These are phyloP conservation scores for Drosophila repleta DNA, from an alignment of 1,140 invertebrate species.

Conservation along the genomic window DNA sequence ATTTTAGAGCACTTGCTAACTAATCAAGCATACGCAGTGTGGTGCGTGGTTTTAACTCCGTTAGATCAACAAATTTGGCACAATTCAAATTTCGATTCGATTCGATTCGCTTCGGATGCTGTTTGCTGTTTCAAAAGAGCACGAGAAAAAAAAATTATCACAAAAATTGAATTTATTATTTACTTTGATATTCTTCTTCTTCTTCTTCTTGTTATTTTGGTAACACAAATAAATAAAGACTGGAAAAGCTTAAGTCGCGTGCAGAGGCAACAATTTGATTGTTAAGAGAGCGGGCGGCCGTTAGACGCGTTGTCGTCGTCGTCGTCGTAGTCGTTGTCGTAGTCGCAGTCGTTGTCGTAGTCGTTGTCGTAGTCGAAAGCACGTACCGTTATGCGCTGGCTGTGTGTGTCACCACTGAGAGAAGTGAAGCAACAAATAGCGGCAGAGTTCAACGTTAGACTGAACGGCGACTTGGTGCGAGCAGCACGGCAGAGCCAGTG, in stretches of 20 bases:
- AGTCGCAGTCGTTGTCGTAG: neutral
- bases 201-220: no score
- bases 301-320: constrained; percentile 15
- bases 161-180: constrained; percentile 22
- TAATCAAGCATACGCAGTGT: constrained; percentile 51
- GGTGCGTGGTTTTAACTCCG: constrained; percentile 25
- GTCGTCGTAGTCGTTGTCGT: neutral
- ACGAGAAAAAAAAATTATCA: constrained; percentile 41
- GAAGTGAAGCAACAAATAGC: constrained; percentile 62
- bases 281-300: neutral
- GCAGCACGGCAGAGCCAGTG: neutral
- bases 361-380: constrained; percentile 10
- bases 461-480: constrained; percentile 51
- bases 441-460: constrained; percentile 73
- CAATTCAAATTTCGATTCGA: constrained; percentile 4
- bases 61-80: constrained; percentile 28
- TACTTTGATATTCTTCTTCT: neutral
- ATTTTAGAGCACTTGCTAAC: constrained; percentile 10
- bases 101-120: neutral
- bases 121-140: neutral
- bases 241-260: neutral
- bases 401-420: neutral
- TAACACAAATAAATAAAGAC: neutral
- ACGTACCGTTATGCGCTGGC: constrained; percentile 27
- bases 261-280: constrained; percentile 5